These are phyloP conservation scores for Gobius niger DNA, from an alignment of 2,113 vertebrate species.

Conservation along the genomic window DNA sequence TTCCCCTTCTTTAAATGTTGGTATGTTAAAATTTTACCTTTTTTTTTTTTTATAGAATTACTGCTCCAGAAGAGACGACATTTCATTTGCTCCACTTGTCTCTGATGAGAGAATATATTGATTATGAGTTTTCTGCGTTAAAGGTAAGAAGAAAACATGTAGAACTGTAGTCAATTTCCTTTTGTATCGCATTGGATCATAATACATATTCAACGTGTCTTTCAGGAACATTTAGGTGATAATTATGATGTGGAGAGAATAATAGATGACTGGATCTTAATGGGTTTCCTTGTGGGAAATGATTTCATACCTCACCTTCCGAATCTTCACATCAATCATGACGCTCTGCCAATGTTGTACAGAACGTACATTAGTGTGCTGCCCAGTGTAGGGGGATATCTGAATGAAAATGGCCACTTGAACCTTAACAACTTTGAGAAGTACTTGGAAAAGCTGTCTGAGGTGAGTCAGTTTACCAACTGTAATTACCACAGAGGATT, in stretches of 20 bases:
- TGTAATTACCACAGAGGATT: background rate
- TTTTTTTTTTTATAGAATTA: conserved; percentile 76
- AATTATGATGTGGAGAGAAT: conserved; percentile 93
- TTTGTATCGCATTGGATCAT: background rate
- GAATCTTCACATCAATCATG: conserved; percentile 97
- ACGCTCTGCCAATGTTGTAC: conserved; percentile 94
- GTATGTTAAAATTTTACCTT: accelerated
- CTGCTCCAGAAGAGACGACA: conserved; percentile 96
- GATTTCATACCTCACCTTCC: conserved; percentile 99
- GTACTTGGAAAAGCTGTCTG: conserved; percentile 90
- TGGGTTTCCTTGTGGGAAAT: conserved; percentile 99
- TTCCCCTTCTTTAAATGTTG: background rate
- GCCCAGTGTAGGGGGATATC: conserved; percentile 91
- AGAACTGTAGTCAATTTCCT: background rate
- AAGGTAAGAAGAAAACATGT: conserved; percentile 79
- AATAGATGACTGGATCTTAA: conserved; percentile 99
- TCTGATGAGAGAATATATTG: conserved; percentile 98
- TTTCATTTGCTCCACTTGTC: conserved; percentile 97
- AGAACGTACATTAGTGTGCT: conserved; percentile 91
- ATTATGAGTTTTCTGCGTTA: conserved; percentile 93
- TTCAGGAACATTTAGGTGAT: conserved; percentile 85
- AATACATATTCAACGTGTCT: background rate
- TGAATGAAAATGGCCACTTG: conserved; percentile 94
- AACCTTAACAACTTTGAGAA: conserved; percentile 94
- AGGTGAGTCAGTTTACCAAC: conserved; percentile 78